Evolutionary conservation across 2,888 invertebrate genomes (phyloP), one percentile per base, ranked within the genome.

Genomic region (Deroplatys truncata): DNA sequence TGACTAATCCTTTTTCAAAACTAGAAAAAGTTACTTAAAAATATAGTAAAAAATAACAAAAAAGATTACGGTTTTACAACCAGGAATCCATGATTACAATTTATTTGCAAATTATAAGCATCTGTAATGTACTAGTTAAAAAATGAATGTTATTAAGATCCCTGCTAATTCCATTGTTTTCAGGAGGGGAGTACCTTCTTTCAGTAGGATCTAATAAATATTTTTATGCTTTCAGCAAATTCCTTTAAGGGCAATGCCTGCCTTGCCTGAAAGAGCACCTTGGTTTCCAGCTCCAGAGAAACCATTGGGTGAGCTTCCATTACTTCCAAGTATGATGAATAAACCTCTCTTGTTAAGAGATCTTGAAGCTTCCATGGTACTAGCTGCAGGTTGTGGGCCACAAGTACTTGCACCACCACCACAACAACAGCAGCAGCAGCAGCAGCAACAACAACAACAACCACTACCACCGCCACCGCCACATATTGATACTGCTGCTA

Each of bases 291-390:
- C 82, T 86, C 84, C 83, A 85, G 90, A 89, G 90, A 90, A 89
- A 82, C 84, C 56, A 86, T 25, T 25, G 16, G 91, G 88, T 28
- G 91, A 91, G n/a, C 89, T 90, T 87, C 91, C 91, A 89, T 89
- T 91, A 91, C 84, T 89, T 91, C 91, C 49, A 91, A 92, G 88
- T 91, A 91, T 85, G 15, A 72, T 82, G 9, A 31, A 28, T 56
- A 89, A 90, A 88, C 88, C 90, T 25, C 85, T 89, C n/a, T 56
- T 85, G 49, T 85, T 89, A 31, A 28, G 89, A 82, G 90, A 90
- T 85, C 49, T 90, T 31, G 90, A 90, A 82, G 89, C 89, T 31
- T 88, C 89, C 25, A 88, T 90, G 89, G 85, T 89, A 9, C 29
- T 85, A 28, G 88, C 88, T 28, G 84, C 86, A 31, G n/a, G 90